phyloP scores from a whole-genome alignment of 1,140 invertebrate species.

The Trichogramma pretiosum region DNA sequence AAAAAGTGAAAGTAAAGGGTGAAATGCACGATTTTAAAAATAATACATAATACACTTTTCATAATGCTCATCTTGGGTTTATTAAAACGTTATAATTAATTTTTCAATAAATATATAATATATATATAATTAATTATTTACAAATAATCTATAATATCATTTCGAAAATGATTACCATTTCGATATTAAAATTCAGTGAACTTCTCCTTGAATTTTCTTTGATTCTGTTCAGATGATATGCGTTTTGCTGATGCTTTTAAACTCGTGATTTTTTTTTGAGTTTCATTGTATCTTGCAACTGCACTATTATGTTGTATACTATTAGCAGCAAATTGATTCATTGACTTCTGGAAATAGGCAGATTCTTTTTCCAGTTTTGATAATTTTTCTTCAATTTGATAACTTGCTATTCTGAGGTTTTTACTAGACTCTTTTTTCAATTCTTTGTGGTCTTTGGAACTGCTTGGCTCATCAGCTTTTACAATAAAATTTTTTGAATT shows the following conservation, averaged over 20 bases:
- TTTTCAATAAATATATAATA: no score
- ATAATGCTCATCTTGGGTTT: no score
- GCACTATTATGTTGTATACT: slow-evolving; percentile 52
- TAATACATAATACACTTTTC: no score
- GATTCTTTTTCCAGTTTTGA: slow-evolving; percentile 59
- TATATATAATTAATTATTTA: no score
- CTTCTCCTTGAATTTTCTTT: slow-evolving; percentile 60
- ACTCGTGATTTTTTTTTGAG: slow-evolving; percentile 52
- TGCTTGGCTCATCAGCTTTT: slow-evolving; percentile 24
- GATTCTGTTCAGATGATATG: slow-evolving; percentile 60
- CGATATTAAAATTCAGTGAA: slow-evolving; percentile 53
- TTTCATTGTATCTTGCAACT: slow-evolving; percentile 49
- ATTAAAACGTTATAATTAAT: no score
- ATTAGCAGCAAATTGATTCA: slow-evolving; percentile 52
- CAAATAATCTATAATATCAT: no score
- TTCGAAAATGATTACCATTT: no score
- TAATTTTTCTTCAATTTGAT: slow-evolving; percentile 65
- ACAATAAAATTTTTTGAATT: slow-evolving; percentile 16
- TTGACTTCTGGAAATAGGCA: slow-evolving; percentile 53
- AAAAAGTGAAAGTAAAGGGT: no score
- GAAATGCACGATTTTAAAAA: no score
- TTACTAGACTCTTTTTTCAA: slow-evolving; percentile 55
- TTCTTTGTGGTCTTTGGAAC: slow-evolving; percentile 32
- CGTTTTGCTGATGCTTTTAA: slow-evolving; percentile 54
- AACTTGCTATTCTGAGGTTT: slow-evolving; percentile 65